Evolutionary conservation across 1,140 invertebrate genomes (phyloP), one percentile per base, ranked within the genome.

Genomic region (Heterodera carotae): DNA sequence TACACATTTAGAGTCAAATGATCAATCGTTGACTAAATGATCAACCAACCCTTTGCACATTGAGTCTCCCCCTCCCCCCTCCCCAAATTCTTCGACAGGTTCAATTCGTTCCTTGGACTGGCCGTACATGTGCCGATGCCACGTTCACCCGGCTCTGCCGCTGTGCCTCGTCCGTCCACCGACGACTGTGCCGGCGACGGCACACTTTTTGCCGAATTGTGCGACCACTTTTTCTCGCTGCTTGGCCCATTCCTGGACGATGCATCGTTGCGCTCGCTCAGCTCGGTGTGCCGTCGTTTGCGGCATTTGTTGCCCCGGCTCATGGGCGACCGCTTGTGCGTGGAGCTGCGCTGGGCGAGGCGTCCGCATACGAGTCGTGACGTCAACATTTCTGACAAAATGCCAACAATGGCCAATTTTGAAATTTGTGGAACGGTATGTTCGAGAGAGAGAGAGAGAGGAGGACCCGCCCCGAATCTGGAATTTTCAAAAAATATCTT

Each of bases 81-180:
- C 59, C 59, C n/a, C 18, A 36, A 53, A 31, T 39, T 7, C 25
- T 48, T 7, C 31, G 18, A 22, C 25, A 74, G 72, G 36, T 74
- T 64, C 64, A 74, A 74, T 25, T 36, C 72, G 12, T 74, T 74
- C 25, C 39, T 74, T 29, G 59, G 56, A 25, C 5, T 36, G 12
- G 29, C 56, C 34, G 72, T 62, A 18, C 64, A 74, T n/a, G 72
- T 31, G 36, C 72, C 56, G 1, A 64, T 74, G 72, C 72, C 72
- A 29, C 18, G 66, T 53, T 59, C 29, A 2, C 33, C 2, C 18
- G 12, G 31, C 2, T 8, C 70, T 12, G 6, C 39, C 39, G 10
- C 39, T 6, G 8, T n/a, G 4, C 60, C 70, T 4, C 33, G 18
- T 73, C 18, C 59, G 12, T 15, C 27, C 29, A n/a, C 34, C 31